Base-by-base conservation (phyloP, 1,140 invertebrate species). In the Pogonus chalceus region DNA sequence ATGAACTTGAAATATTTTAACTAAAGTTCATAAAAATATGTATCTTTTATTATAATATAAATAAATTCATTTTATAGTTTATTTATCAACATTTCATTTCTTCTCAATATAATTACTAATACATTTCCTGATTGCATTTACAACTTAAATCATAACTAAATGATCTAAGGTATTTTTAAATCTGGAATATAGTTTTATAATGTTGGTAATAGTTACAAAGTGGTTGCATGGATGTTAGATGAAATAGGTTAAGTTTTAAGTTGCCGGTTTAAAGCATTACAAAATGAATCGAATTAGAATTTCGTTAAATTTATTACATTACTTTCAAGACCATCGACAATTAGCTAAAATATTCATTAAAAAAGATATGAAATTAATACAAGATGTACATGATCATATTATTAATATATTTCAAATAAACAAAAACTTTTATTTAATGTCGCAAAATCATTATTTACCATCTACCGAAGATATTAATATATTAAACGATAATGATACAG, bases 391-490 rank as follows among this genome's bases (percentile, higher is more conserved):
- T 10, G 23, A 60, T 1, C 66, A 67, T 2, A 62, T 69, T 22
- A 26, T 14, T 4, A 55, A 60, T 7, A 0, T 69, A 0, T 69
- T 70, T 23, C 46, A 35, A n/a, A 65, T 69, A 2, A 23, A 26
- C 22, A 52, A 61, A 26, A 59, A 63, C 0, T 69, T 69, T 35
- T 58, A 70, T 43, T 55, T 70, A 3, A 7, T 64, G 7, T 52
- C 65, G 1, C 56, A 63, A 3, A 56, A 31, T 2, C 60, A 65
- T 20, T 62, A 67, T 56, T 53, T 70, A 9, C 68, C 68, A 9
- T 53, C 60, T 2, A 56, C 54, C n/a, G 69, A 70, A 22, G 66
- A 70, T 52, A 52, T 67, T 20, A 55, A 64, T 14, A 57, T 52
- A 10, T 16, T 46, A 16, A 46, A 46, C 39, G 39, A 20, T 16